Base-by-base conservation (phyloP, 1,140 invertebrate species). In the Asbolus verrucosus region DNA sequence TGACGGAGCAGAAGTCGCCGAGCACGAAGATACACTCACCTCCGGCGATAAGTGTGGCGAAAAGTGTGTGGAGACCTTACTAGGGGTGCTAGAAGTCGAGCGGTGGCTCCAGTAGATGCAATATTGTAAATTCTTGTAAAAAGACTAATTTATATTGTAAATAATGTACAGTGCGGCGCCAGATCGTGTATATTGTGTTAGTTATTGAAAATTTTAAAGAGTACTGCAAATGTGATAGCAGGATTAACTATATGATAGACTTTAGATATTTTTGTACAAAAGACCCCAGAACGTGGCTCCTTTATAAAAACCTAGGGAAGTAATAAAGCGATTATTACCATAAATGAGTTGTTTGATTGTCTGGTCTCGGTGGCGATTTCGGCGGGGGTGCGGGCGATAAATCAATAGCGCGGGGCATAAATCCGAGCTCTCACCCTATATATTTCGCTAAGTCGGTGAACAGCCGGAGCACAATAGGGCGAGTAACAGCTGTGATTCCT, bases 61-160 rank as follows among this genome's bases (percentile, higher is more conserved):
- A 91, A 82, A 85, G 87, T 9, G 90, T 92, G 6, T 92, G 91
- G 91, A 84, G 90, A 75, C 91, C 90, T 9, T 92, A 92, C 82
- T 92, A 85, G 85, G 21, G 43, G 43, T 50, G 31, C 31, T 15
- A 9, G n/a, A 18, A 27, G 24, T 4, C 24, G 3, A 27, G 3
- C 13, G 39, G 21, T 21, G 15, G 15, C 16, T 65, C 6, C 19
- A 3, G 2, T 43, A 41, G 67, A 67, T 76, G 70, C 69, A 67
- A 75, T 72, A 75, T 68, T 62, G 41, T 46, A 19, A 46, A 43
- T 18, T 14, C 19, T n/a, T 41, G 41, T 46, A 46, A 46, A 27
- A 4, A 27, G 24, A 8, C 9, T 33, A 19, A 41, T 61, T 16
- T 60, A 43, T 24, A 36, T 50, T 70, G 69, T 73, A 68, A 18